A percentile compares a stretch with the other conserved stretches of the same genome.
Conservation (phyloP, 1,140 invertebrate genomes). For the Hylaeus anthracinus region DNA sequence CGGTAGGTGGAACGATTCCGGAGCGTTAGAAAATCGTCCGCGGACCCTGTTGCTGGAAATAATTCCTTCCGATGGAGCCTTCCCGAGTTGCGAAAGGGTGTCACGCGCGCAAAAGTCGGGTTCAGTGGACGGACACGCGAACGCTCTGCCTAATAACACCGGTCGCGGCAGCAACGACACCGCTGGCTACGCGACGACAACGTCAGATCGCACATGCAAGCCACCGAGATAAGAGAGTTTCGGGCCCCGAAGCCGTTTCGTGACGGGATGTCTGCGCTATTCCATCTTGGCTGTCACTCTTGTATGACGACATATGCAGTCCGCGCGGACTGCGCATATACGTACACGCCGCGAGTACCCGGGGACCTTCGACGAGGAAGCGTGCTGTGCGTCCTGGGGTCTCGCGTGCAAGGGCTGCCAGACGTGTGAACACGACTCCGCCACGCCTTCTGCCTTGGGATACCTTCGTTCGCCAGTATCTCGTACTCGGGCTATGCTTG, state of each 20-base stretch:
- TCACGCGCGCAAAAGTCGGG: conserved; percentile 41
- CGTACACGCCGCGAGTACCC: not conserved
- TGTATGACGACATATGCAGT: conserved; percentile 38
- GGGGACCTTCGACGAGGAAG: conserved; percentile 18
- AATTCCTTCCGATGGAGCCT: conserved; percentile 31
- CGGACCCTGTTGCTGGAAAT: conserved; percentile 34
- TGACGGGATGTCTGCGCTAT: conserved; percentile 68
- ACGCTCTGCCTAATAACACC: conserved; percentile 69
- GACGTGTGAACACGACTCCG: conserved; percentile 21
- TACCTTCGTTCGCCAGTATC: not conserved
- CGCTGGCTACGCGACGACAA: not conserved
- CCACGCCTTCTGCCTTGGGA: conserved; percentile 24
- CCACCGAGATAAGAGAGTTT: conserved; percentile 67
- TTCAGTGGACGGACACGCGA: conserved; percentile 69
- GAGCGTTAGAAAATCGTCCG: conserved; percentile 7
- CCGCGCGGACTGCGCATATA: not conserved
- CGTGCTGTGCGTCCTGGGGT: not conserved
- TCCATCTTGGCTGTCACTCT: conserved; percentile 52
- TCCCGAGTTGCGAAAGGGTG: conserved; percentile 32
- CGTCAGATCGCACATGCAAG: conserved; percentile 70
- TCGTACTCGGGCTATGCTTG: not conserved
- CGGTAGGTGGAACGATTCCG: not conserved
- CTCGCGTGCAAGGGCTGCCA: conserved; percentile 47
- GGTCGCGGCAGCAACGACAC: not conserved
- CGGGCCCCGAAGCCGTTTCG: conserved; percentile 66